Evolutionary conservation across 2,113 vertebrate species (phyloP).

Genomic region (Zosterops lateralis): DNA sequence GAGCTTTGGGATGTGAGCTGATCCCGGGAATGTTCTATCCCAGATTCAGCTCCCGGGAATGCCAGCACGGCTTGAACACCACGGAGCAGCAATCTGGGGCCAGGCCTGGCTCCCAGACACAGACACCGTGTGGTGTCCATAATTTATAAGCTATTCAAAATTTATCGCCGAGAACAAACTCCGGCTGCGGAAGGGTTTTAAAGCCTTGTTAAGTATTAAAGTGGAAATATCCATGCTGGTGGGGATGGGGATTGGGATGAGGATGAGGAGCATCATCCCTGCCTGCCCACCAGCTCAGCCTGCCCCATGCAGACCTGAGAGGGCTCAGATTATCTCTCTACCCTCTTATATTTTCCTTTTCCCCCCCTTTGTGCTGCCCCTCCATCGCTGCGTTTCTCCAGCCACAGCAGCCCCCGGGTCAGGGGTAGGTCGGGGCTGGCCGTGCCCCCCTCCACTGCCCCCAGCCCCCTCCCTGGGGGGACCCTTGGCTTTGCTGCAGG

Average conservation of each 20-base stretch:
- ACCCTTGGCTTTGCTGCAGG: constrained; percentile 23
- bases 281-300: not conserved
- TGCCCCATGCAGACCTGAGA: accelerated
- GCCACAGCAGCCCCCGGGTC: not conserved
- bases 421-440: constrained; percentile 40
- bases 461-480: not conserved
- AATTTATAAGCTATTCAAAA: constrained; percentile 55
- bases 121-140: not conserved
- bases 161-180: constrained; percentile 51
- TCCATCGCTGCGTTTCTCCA: not conserved
- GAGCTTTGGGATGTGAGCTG: not conserved
- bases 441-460: not conserved
- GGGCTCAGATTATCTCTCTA: not conserved
- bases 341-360: accelerated
- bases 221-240: not conserved
- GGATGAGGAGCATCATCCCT: not conserved
- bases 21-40: not conserved
- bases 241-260: not conserved
- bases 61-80: not conserved
- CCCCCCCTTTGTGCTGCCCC: not conserved
- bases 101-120: not conserved
- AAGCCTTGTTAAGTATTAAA: constrained; percentile 48
- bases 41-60: accelerated
- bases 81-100: not conserved
- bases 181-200: not conserved